These are phyloP conservation scores for Ferrisia virgata DNA, from an alignment of 2,888 invertebrate species.

Conservation along the genomic window DNA sequence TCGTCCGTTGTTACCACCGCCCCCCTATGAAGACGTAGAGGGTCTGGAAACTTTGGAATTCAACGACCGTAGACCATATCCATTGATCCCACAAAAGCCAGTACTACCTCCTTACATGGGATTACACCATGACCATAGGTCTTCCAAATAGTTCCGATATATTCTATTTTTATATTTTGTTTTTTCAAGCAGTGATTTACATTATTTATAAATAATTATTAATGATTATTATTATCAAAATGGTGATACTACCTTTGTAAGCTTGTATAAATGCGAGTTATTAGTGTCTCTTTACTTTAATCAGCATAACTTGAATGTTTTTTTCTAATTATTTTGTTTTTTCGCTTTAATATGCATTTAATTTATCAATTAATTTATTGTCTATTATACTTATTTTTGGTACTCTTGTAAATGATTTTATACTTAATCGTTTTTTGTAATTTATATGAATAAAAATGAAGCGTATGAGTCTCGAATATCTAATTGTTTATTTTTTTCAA, in stretches of 20 bases:
- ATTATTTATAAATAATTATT: not conserved
- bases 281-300: conserved; percentile 10
- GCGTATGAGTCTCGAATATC: not conserved
- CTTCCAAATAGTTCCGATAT: conserved; percentile 27
- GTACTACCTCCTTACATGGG: conserved; percentile 45
- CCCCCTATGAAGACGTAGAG: conserved; percentile 14
- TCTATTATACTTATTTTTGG: not conserved
- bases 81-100: conserved; percentile 40
- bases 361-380: conserved; percentile 29
- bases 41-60: conserved; percentile 32
- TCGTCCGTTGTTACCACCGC: conserved; percentile 16
- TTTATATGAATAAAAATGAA: not conserved
- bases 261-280: conserved; percentile 30
- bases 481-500: not conserved
- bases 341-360: conserved; percentile 29
- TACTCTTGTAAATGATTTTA: not conserved
- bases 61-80: conserved; percentile 14
- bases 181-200: not conserved
- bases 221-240: not conserved
- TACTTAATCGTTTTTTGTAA: not conserved
- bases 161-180: conserved; percentile 1
- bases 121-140: conserved; percentile 40
- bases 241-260: conserved; percentile 22
- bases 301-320: not conserved
- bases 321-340: not conserved